phyloP scores from a whole-genome alignment of 2,797 vertebrate species.

The Peromyscus eremicus region DNA sequence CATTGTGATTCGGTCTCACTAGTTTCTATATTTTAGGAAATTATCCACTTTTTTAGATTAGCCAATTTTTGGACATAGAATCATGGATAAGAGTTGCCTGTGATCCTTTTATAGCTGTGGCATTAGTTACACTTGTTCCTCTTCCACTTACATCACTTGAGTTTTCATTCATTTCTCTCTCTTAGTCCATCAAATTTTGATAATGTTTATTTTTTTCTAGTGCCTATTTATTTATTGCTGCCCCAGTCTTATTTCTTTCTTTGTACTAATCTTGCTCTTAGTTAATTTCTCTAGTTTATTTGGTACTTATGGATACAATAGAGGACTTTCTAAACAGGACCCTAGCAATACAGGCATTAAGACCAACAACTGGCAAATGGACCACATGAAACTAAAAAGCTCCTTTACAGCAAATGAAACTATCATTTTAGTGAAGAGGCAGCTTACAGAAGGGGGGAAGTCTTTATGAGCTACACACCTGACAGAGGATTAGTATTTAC shows the following conservation, averaged over 20 bases:
- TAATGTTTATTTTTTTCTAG: neutral
- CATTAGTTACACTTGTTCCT: neutral
- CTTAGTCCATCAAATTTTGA: neutral
- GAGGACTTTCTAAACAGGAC: neutral
- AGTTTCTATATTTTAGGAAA: neutral
- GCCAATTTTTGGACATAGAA: neutral
- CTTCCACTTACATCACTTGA: neutral
- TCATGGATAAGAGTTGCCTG: neutral
- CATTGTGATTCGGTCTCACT: neutral
- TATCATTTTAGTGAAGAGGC: neutral
- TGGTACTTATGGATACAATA: neutral
- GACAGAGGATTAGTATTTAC: neutral
- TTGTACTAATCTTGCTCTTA: neutral
- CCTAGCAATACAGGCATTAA: neutral
- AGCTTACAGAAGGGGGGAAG: neutral
- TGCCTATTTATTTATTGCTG: neutral
- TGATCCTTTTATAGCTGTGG: neutral
- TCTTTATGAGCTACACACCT: neutral
- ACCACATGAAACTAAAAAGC: neutral
- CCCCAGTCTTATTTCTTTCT: neutral
- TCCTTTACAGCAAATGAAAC: neutral
- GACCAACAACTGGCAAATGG: neutral
- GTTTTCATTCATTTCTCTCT: neutral
- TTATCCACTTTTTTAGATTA: neutral
- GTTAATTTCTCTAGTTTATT: neutral